Percentiles rank a stretch among this genome's conserved stretches.
phyloP scores from a whole-genome alignment of 1,140 invertebrate genomes.

The Zaprionus tsacasi region DNA sequence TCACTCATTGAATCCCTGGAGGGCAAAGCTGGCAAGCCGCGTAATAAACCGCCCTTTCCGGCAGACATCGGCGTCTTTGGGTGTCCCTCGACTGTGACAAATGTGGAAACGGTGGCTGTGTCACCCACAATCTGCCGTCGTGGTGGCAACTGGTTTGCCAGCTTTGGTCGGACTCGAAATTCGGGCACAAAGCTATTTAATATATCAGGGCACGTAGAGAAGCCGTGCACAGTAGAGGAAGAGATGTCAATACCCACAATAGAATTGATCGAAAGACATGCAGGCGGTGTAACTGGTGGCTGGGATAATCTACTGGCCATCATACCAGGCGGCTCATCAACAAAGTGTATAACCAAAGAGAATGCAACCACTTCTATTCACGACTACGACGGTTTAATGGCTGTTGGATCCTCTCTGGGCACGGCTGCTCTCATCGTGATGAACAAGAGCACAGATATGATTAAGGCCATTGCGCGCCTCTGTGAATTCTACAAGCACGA shows the following conservation, averaged over 20 bases:
- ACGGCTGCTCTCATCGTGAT: slow-evolving; percentile 75
- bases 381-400: slow-evolving; percentile 67
- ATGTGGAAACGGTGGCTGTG: slow-evolving; percentile 91
- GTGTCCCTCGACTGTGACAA: slow-evolving; percentile 92
- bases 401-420: slow-evolving; percentile 67
- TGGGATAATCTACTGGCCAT: slow-evolving; percentile 74
- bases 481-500: slow-evolving; percentile 92
- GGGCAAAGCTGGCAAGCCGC: slow-evolving; percentile 88
- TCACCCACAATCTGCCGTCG: slow-evolving; percentile 88
- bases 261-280: slow-evolving; percentile 72
- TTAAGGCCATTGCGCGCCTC: slow-evolving; percentile 88
- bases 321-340: slow-evolving; percentile 72
- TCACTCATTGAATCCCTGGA: slow-evolving; percentile 92
- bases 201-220: slow-evolving; percentile 92
- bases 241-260: slow-evolving; percentile 70
- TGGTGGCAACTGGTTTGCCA: slow-evolving; percentile 90
- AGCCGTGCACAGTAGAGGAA: slow-evolving; percentile 91
- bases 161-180: slow-evolving; percentile 90
- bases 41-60: slow-evolving; percentile 92
- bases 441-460: slow-evolving; percentile 67
- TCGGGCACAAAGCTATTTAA: slow-evolving; percentile 91
- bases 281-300: slow-evolving; percentile 68
- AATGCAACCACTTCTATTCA: slow-evolving; percentile 50
- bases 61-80: slow-evolving; percentile 91
- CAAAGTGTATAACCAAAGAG: slow-evolving; percentile 62